phyloP scores from a whole-genome alignment of 2,888 invertebrate species.

The Agonum fuliginosum region DNA sequence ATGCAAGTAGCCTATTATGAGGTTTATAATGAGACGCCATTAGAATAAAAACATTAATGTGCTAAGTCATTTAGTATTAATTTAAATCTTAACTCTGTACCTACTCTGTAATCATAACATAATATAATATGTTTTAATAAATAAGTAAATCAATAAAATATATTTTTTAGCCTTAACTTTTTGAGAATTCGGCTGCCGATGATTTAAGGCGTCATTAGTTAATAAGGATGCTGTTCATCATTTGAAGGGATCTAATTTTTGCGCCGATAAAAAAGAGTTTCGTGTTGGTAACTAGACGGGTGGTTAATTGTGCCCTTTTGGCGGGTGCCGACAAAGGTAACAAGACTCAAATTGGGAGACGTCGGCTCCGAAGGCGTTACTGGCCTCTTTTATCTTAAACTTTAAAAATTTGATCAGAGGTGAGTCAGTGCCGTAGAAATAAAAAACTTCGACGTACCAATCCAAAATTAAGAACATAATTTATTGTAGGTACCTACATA shows the following conservation, averaged over 20 bases:
- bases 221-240: not conserved
- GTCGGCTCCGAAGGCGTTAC: constrained; percentile 47
- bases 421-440: constrained; percentile 23
- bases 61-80: no score
- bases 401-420: constrained; percentile 33
- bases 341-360: constrained; percentile 45
- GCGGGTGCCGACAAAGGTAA: constrained; percentile 54
- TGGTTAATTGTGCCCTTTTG: constrained; percentile 46
- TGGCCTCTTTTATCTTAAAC: constrained; percentile 29
- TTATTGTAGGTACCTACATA: no score
- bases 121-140: no score
- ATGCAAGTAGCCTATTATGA: no score
- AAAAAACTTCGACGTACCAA: no score
- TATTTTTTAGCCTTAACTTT: no score
- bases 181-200: no score
- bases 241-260: not conserved
- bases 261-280: not conserved
- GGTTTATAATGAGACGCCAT: no score
- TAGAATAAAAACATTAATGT: no score
- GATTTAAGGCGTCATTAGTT: constrained; percentile 8
- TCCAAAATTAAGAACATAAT: no score
- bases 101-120: not conserved
- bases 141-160: no score
- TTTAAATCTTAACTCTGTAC: not conserved
- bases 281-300: constrained; percentile 46